Percentiles rank a stretch among this genome's conserved stretches.
Evolutionary conservation across 2,797 vertebrate species (phyloP).

Genomic region (Sibirionetta formosa): DNA sequence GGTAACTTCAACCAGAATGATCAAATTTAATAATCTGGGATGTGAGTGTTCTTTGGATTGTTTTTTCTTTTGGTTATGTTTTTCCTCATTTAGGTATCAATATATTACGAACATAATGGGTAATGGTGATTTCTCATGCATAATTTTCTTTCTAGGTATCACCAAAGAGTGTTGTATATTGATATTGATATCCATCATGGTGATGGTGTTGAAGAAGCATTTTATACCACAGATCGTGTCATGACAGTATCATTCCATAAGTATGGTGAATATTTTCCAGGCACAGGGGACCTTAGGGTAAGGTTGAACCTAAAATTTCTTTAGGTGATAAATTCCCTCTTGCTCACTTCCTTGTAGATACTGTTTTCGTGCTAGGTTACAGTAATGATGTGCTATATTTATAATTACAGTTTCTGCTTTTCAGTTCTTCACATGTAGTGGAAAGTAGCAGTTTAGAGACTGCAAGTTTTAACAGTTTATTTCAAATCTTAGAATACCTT

Average conservation of each 20-base stretch:
- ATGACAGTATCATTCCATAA: constrained; percentile 97
- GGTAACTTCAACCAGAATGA: not conserved
- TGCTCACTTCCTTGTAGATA: not conserved
- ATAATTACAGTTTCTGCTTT: not conserved
- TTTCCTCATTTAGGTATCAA: not conserved
- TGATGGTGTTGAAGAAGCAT: constrained; percentile 94
- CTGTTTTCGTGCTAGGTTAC: not conserved
- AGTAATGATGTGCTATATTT: not conserved
- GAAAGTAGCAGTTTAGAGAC: not conserved
- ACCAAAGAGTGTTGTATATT: constrained; percentile 95
- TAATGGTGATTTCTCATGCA: not conserved
- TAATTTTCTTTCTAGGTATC: constrained; percentile 84
- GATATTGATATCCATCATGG: constrained; percentile 96
- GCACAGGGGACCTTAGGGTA: constrained; percentile 93
- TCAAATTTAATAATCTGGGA: not conserved
- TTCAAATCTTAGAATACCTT: not conserved
- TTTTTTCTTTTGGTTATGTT: not conserved
- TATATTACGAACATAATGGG: not conserved
- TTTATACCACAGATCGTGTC: constrained; percentile 94
- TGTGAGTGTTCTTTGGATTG: not conserved
- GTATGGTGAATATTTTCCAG: constrained; percentile 94
- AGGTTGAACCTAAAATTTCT: constrained; percentile 59
- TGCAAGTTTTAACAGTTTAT: not conserved
- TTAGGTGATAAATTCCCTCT: not conserved
- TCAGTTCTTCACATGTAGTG: not conserved